Conservation (phyloP, 2,888 invertebrate genomes). For the Drosophila seclusa region DNA sequence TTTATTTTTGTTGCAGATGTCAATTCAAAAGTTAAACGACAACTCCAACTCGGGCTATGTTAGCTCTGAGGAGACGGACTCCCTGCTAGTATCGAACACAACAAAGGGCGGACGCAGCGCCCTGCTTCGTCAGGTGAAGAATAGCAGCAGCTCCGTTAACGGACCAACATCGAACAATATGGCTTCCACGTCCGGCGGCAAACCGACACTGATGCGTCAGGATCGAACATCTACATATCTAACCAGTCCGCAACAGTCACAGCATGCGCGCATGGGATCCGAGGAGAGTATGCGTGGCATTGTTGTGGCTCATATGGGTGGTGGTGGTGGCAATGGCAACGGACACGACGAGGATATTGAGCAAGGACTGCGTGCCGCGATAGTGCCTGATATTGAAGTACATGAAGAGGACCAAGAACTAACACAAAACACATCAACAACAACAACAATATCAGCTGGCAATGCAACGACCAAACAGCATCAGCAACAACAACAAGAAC, state of each 20-base stretch:
- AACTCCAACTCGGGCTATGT: constrained; percentile 89
- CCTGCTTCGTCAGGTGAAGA: constrained; percentile 82
- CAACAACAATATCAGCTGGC: constrained; percentile 49
- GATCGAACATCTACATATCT: constrained; percentile 92
- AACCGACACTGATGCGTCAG: constrained; percentile 93
- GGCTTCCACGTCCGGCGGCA: constrained; percentile 86
- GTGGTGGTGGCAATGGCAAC: neutral
- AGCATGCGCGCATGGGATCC: constrained; percentile 90
- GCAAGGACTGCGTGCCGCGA: constrained; percentile 76
- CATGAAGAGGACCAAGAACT: constrained; percentile 83
- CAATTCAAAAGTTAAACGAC: constrained; percentile 86
- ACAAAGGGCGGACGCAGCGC: constrained; percentile 83
- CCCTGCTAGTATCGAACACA: constrained; percentile 88
- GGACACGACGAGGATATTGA: constrained; percentile 85
- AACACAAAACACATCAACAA: constrained; percentile 63
- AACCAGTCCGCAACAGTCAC: constrained; percentile 89
- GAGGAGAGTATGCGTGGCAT: constrained; percentile 90
- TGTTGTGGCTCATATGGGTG: constrained; percentile 60
- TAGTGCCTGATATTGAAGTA: constrained; percentile 86
- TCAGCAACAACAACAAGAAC: constrained; percentile 81
- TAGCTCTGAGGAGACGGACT: constrained; percentile 93
- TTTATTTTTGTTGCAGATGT: constrained; percentile 78
- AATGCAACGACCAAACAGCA: constrained; percentile 83
- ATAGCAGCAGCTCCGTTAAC: constrained; percentile 83
- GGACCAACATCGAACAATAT: constrained; percentile 81